phyloP scores from a whole-genome alignment of 2,113 vertebrate genomes.

The Ictalurus punctatus region DNA sequence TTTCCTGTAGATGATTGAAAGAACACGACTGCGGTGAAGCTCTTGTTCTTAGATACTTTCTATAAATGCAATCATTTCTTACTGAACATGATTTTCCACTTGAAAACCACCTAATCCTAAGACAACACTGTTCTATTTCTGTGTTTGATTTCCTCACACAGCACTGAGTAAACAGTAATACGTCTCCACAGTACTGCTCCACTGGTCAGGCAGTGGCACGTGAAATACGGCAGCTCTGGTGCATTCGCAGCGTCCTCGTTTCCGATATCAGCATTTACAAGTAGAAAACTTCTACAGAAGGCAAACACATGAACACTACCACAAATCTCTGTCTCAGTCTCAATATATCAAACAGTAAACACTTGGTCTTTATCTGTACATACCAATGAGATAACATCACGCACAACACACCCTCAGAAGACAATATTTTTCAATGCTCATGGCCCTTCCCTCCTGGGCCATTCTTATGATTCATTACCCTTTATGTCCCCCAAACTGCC shows the following conservation, averaged over 20 bases:
- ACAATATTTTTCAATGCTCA: not conserved
- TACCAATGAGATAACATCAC: not conserved
- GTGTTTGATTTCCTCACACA: not conserved
- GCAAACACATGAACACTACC: no score
- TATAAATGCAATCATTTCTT: not conserved
- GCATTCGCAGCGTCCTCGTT: not conserved
- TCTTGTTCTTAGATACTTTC: not conserved
- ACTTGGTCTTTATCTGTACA: not conserved
- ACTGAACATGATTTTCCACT: not conserved
- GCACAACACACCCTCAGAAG: not conserved
- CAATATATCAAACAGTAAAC: not conserved
- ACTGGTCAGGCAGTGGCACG: not conserved
- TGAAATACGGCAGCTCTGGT: not conserved
- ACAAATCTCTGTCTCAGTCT: not conserved
- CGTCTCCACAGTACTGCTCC: not conserved
- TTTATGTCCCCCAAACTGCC: not conserved
- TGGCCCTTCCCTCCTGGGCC: not conserved
- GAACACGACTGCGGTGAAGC: not conserved
- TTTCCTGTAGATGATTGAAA: not conserved
- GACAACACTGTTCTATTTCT: not conserved
- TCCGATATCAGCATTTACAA: no score
- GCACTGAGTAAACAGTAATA: not conserved
- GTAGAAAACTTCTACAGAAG: no score
- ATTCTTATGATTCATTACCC: not conserved
- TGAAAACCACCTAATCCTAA: not conserved